A percentile compares a stretch with the other conserved stretches of the same genome.
phyloP scores from a whole-genome alignment of 2,797 vertebrate genomes.

The Diceros bicornis region DNA sequence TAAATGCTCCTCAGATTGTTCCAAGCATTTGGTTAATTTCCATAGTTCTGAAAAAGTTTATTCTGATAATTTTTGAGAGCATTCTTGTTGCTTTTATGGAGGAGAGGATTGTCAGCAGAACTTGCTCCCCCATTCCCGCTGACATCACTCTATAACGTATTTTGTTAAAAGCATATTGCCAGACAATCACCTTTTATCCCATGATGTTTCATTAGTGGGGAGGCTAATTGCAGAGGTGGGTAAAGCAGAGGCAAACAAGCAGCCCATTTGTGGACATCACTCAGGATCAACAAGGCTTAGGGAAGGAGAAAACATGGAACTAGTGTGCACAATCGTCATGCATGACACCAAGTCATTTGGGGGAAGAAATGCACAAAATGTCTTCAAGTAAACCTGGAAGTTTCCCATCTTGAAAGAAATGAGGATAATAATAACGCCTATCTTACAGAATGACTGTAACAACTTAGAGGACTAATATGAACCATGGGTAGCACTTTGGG shows the following conservation, averaged over 20 bases:
- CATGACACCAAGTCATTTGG: neutral
- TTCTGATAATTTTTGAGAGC: neutral
- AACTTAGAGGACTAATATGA: neutral
- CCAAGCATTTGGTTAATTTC: no score
- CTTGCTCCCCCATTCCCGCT: neutral
- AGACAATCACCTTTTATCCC: neutral
- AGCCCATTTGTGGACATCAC: neutral
- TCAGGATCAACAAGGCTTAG: neutral
- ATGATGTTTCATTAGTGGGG: accelerated
- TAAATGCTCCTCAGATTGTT: no score
- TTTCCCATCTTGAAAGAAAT: neutral
- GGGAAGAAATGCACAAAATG: neutral
- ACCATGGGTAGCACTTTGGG: neutral
- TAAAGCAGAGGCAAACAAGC: slow-evolving; percentile 21
- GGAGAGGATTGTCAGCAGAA: neutral
- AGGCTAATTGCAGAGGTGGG: slow-evolving; percentile 54
- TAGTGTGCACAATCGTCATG: no score
- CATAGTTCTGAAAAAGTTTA: no score
- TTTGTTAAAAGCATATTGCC: neutral
- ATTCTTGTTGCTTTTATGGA: slow-evolving; percentile 13
- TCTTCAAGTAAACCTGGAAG: neutral
- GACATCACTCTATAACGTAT: neutral
- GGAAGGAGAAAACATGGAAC: neutral
- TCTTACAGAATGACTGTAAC: neutral
- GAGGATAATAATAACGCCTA: neutral